These are phyloP conservation scores for Campopleginae sp. DNA, from an alignment of 2,888 invertebrate species.

Conservation along the genomic window DNA sequence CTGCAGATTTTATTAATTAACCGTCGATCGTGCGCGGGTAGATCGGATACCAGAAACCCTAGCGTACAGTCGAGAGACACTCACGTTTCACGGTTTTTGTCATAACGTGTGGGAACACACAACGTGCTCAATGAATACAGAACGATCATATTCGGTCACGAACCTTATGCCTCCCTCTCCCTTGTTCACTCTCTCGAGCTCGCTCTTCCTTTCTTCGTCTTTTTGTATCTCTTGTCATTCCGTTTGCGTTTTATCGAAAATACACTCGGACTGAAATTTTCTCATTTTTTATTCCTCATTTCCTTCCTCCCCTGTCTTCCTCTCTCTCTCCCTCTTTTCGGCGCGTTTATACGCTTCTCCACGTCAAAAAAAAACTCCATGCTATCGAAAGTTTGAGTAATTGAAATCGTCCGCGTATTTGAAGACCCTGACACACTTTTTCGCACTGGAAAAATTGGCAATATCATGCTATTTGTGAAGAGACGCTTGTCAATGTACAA, in stretches of 20 bases:
- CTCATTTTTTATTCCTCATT: background rate
- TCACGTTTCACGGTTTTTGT: conserved; percentile 30
- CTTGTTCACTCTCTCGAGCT: background rate
- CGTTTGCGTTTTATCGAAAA: conserved; percentile 39
- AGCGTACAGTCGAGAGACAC: background rate
- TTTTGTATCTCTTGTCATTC: background rate
- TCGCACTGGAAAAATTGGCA: conserved; percentile 29
- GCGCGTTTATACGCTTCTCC: conserved; percentile 26
- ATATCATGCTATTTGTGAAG: background rate
- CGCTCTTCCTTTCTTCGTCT: background rate
- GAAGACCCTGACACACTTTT: conserved; percentile 12
- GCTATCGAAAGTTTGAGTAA: conserved; percentile 29
- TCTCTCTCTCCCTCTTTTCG: background rate
- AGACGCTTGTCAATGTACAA: conserved; percentile 13
- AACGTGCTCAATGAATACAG: conserved; percentile 31
- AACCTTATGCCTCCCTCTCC: conserved; percentile 32
- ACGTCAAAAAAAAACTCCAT: conserved; percentile 39
- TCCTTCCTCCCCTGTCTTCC: background rate
- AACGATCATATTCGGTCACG: conserved; percentile 37
- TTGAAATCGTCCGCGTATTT: conserved; percentile 14
- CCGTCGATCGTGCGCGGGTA: conserved; percentile 72
- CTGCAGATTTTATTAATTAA: conserved; percentile 77
- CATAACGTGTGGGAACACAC: conserved; percentile 38
- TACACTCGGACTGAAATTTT: background rate
- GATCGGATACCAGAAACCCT: conserved; percentile 43